Base-by-base conservation (phyloP, 2,113 vertebrate genomes). In the Columbina picui region DNA sequence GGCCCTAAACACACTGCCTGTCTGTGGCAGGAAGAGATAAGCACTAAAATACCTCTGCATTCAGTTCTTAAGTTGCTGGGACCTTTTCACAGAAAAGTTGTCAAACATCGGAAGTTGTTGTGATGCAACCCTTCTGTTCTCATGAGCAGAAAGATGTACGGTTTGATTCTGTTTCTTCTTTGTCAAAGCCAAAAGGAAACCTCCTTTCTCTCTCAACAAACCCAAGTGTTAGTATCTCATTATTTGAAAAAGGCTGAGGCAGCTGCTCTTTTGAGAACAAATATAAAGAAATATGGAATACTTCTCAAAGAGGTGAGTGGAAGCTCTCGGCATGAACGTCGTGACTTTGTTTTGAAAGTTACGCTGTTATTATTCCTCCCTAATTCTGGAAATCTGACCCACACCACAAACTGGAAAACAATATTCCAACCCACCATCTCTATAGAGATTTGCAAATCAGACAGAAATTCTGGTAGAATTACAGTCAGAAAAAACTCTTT, bases 1-100 rank as follows among this genome's bases (percentile, higher is more conserved):
- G 84, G 84, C 79, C 65, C 84, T 43, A 68, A 61, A 74, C 36
- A 47, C 14, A 26, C 84, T 77, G 86, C 89, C 50, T 63, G 38
- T 63, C 91, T 91, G 93, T 34, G 89, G 81, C 90, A 96, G 95
- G 94, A 97, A 96, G 90, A 96, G 96, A 95, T 96, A 96, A 97
- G 93, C 82, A 76, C 30, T 89, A 64, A 87, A 91, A 91, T 93
- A 87, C 34, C 45, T 89, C 93, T 94, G 64, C 71, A 73, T 85
- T 92, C 60, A 52, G 43, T 85, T 92, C 83, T 79, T 88, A n/a
- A 79, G 53, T 43, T 53, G 50, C 87, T 36, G 68, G 60, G 82
- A 80, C 77, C 71, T 93, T 96, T 94, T 94, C 94, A 95, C 68
- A 94, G 91, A 94, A 96, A 96, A 89, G 34, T n/a, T 84, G 74